A percentile compares a stretch with the other conserved stretches of the same genome.
Conservation (phyloP, 2,888 invertebrate genomes). For the Tachina lurida region DNA sequence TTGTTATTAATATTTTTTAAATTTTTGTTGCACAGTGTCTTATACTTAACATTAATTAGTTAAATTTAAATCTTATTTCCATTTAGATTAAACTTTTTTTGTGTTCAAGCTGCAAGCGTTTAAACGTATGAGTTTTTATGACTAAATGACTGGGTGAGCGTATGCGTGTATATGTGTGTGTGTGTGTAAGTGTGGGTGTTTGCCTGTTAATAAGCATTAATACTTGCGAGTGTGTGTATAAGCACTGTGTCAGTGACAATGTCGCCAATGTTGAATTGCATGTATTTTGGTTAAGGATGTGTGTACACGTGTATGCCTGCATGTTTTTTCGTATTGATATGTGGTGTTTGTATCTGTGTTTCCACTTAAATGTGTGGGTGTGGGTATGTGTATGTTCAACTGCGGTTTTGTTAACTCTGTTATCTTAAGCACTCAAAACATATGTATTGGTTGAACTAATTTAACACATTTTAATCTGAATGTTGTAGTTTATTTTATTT, state of each 20-base stretch:
- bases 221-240: neutral
- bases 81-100: constrained; percentile 7
- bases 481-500: constrained; percentile 7
- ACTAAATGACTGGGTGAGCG: neutral
- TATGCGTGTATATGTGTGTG: neutral
- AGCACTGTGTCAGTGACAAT: constrained; percentile 7
- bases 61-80: constrained; percentile 2
- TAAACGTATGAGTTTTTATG: constrained; percentile 25
- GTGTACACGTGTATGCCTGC: neutral
- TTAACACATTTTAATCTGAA: constrained; percentile 60
- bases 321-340: constrained; percentile 10
- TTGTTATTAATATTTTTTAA: too few species aligned
- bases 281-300: constrained; percentile 25
- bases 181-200: neutral
- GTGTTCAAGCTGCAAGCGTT: constrained; percentile 18
- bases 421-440: constrained; percentile 49
- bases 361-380: neutral
- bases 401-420: constrained; percentile 45
- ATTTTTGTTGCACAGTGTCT: neutral
- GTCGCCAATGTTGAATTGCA: constrained; percentile 35
- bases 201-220: neutral
- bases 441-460: constrained; percentile 60
- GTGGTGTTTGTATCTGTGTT: neutral
- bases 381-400: neutral
- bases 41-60: constrained; percentile 22